These are phyloP conservation scores for Micromussa lordhowensis DNA, from an alignment of 92 coral and sea anemone species.

Conservation along the genomic window DNA sequence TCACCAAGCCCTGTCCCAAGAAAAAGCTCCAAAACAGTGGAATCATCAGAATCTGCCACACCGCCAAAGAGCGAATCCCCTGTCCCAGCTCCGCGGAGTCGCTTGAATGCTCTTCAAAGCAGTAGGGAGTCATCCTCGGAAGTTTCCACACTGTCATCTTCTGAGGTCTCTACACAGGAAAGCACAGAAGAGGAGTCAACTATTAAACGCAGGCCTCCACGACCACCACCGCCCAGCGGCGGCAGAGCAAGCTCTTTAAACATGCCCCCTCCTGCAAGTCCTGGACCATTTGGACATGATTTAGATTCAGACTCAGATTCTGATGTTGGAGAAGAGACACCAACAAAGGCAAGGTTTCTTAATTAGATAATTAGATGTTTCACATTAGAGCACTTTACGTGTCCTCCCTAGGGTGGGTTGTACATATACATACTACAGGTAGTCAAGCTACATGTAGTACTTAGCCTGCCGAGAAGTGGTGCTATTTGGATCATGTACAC, in stretches of 20 bases:
- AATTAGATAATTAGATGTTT: background rate
- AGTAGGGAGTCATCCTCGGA: background rate
- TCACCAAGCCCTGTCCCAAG: slow-evolving; percentile 47
- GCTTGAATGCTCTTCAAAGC: slow-evolving; percentile 24
- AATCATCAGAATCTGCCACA: background rate
- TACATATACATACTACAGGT: background rate
- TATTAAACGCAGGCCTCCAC: slow-evolving; percentile 66
- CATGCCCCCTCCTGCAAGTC: background rate
- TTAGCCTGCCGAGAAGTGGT: too few species aligned
- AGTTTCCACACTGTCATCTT: background rate
- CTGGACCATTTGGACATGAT: slow-evolving; percentile 25
- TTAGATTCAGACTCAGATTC: slow-evolving; percentile 54
- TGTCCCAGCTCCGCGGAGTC: slow-evolving; percentile 9
- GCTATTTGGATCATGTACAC: too few species aligned
- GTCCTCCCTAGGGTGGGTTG: background rate
- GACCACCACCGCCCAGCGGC: slow-evolving; percentile 74
- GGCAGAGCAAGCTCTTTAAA: slow-evolving; percentile 3
- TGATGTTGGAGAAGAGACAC: slow-evolving; percentile 41
- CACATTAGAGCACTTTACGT: background rate
- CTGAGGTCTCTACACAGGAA: slow-evolving; percentile 6
- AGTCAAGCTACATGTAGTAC: background rate
- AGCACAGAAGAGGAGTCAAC: slow-evolving; percentile 2
- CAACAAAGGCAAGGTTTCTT: slow-evolving; percentile 26
- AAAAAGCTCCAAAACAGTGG: slow-evolving; percentile 18
- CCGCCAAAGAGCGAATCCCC: slow-evolving; percentile 8